Base-by-base conservation (phyloP, 2,797 vertebrate species). In the Vireo griseus region DNA sequence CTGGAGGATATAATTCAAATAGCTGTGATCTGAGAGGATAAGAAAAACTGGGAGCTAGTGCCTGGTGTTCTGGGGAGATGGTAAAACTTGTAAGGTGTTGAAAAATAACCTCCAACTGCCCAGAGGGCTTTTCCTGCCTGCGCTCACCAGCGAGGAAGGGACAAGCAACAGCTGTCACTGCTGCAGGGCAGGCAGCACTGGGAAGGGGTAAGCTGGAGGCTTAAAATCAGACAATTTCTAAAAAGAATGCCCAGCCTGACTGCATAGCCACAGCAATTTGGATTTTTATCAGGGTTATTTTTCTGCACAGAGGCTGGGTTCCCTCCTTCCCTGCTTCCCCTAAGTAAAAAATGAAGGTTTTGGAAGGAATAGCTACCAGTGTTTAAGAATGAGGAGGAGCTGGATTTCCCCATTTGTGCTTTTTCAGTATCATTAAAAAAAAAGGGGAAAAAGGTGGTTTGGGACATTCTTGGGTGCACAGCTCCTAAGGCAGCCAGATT, bases 91-190 rank as follows among this genome's bases (percentile, higher is more conserved):
- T 66, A 76, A 73, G n/a, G 44, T 37, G 28, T 31, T 2, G 1
- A 52, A 67, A 68, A 59, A n/a, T 13, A 86, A 88, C 9, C 5
- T 48, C 15, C 2, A 0, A 5, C 17, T 48, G 15, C 33, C 31
- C 3, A 7, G 10, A 26, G 50, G 2, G 0, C 10, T 72, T 86
- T 77, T 8, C 7, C 15, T 59, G 79, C n/a, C 40, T 2, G 4
- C 0, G 0, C 9, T 57, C 55, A 26, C 19, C 1, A 4, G 52
- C 0, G 0, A 79, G 73, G 63, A 63, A 4, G 7, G 10, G 18
- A 52, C 0, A 2, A 22, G 37, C 0, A 2, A 29, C 26, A 57
- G 14, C 65, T 4, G 2, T 31, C n/a, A 48, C 18, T 3, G 2
- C 48, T 1, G 1, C 1, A 5, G 42, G 6, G 10, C 39, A 61